These are phyloP conservation scores for Hyaena hyaena DNA, from an alignment of 2,113 vertebrate genomes.

Conservation along the genomic window DNA sequence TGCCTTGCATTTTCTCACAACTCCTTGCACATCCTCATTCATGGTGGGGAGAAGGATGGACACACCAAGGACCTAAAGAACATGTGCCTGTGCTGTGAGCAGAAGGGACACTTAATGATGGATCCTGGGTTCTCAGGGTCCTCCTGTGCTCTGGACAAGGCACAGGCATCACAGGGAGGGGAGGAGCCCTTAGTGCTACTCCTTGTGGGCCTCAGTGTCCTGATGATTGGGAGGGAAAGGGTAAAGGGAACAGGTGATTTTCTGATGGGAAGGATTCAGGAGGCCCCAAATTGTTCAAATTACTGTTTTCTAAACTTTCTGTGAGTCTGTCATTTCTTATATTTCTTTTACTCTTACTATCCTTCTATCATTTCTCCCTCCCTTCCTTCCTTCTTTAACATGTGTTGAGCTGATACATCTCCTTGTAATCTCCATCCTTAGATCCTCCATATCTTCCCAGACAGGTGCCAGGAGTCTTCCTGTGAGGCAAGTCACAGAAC, in stretches of 20 bases:
- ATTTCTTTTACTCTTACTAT: background rate
- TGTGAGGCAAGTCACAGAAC: background rate
- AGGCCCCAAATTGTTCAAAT: background rate
- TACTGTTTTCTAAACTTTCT: background rate
- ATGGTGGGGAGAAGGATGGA: background rate
- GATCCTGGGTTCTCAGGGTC: background rate
- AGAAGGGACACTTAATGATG: background rate
- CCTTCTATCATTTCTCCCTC: background rate
- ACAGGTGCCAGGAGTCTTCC: background rate
- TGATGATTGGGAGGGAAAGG: background rate
- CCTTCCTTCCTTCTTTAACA: background rate
- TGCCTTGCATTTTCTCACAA: background rate
- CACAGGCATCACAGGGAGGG: background rate
- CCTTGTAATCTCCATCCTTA: background rate
- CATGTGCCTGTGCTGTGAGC: background rate
- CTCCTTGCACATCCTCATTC: background rate
- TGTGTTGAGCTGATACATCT: background rate
- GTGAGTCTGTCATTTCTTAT: background rate
- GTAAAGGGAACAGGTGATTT: background rate
- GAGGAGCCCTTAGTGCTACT: rapidly evolving
- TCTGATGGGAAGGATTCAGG: background rate
- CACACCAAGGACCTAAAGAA: background rate
- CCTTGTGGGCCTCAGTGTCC: background rate
- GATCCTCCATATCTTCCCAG: background rate
- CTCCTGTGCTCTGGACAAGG: background rate